Evolutionary conservation across 2,113 vertebrate genomes (phyloP).

Genomic region (Apteryx owenii): DNA sequence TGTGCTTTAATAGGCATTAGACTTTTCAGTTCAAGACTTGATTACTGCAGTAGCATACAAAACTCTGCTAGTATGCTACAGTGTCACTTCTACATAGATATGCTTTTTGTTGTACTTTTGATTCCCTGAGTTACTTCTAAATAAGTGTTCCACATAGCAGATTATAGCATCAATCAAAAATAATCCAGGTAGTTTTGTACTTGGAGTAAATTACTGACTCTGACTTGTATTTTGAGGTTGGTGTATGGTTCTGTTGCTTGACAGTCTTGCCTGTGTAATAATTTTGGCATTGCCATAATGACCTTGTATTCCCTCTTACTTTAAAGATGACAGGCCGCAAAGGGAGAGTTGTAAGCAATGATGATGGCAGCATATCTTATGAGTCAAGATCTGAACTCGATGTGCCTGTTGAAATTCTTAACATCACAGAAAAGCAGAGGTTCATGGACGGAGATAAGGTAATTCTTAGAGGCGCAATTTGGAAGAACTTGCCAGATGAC

Average conservation of each 20-base stretch:
- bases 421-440: slow-evolving; percentile 96
- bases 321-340: slow-evolving; percentile 96
- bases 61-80: not conserved
- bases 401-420: slow-evolving; percentile 96
- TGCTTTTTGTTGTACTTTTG: not conserved
- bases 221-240: not conserved
- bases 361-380: slow-evolving; percentile 96
- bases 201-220: not conserved
- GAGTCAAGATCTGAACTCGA: slow-evolving; percentile 96
- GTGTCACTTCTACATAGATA: accelerated
- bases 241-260: accelerated
- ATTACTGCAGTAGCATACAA: not conserved
- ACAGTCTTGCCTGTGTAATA: not conserved
- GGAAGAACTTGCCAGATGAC: not conserved
- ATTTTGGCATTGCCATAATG: not conserved
- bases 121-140: not conserved
- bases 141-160: not conserved
- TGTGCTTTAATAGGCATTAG: not conserved
- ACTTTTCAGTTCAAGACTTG: too few relatives aligned
- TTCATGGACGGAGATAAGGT: slow-evolving; percentile 99
- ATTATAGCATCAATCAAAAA: not conserved
- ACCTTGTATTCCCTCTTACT: not conserved
- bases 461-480: not conserved
- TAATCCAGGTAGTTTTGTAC: not conserved
- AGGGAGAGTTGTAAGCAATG: slow-evolving; percentile 95